Base-by-base conservation (phyloP, 2,888 invertebrate genomes). In the Drosophila planitibia region DNA sequence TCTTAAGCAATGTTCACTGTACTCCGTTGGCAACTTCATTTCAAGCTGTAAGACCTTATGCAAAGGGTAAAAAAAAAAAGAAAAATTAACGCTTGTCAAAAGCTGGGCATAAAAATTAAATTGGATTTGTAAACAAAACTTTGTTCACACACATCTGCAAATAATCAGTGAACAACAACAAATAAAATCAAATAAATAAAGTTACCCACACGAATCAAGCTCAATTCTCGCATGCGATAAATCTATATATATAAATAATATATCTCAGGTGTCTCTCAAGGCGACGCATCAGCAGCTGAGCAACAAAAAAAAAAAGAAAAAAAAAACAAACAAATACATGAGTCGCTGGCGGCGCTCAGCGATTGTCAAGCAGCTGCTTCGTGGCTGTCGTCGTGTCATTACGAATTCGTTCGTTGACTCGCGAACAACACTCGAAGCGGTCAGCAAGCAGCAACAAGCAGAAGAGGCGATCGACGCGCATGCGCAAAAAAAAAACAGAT, bases 331-430 rank as follows among this genome's bases (percentile, higher is more conserved):
- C 57, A 62, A 65, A 59, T 41, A 67, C 39, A 33, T 66, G 53
- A 70, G 63, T 32, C 58, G 22, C n/a, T 30, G 41, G 1, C 53
- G 52, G 39, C 70, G 61, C 66, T 49, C 57, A 53, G 67, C 35
- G 55, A 58, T 69, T 60, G 59, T 35, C 65, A 63, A 61, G 75
- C 57, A 58, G 39, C 62, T 61, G 22, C 57, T 39, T 44, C 59
- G 59, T 53, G n/a, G 59, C 76, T 80, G 83, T 73, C 55, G 76
- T 70, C 78, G 90, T 79, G 72, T 89, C 92, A 92, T 84, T 91
- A 87, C 91, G 85, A 88, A 89, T 87, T 83, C 91, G 91, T 85
- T 89, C 91, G 92, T 90, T 90, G 91, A 81, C 85, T 88, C 72
- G 90, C 74, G 76, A 82, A 68, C 85, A 90, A 62, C 66, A 30